Percentiles rank a stretch among this genome's conserved stretches.
These are phyloP conservation scores for Strigops habroptila DNA, from an alignment of 2,113 vertebrate genomes.

Conservation along the genomic window DNA sequence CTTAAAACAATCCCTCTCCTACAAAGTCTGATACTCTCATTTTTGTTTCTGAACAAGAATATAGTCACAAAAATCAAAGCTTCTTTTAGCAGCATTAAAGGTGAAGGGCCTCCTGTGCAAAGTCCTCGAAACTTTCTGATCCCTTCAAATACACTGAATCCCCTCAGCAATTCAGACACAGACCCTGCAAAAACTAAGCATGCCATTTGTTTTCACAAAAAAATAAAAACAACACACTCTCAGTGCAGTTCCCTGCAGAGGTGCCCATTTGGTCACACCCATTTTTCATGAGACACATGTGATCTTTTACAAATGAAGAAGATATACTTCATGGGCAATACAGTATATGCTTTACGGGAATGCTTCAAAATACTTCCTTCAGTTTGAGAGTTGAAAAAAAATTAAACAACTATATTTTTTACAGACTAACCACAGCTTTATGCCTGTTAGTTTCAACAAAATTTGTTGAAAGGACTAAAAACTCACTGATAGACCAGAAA, in stretches of 20 bases:
- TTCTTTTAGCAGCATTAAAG: slow-evolving; percentile 42
- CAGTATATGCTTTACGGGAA: not conserved
- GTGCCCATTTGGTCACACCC: not conserved
- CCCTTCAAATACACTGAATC: not conserved
- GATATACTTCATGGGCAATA: not conserved
- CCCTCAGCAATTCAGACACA: not conserved
- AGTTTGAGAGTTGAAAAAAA: not conserved
- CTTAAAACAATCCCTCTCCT: not conserved
- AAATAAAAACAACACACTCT: not conserved
- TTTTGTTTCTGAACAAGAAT: slow-evolving; percentile 31
- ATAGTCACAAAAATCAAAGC: not conserved
- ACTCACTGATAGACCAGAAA: not conserved
- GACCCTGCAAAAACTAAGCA: not conserved
- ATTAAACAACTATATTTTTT: not conserved
- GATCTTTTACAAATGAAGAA: not conserved
- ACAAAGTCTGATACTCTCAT: not conserved
- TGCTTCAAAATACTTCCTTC: not conserved
- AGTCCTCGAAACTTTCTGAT: not conserved
- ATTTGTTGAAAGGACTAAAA: not conserved
- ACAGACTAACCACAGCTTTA: not conserved
- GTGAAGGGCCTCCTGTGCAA: not conserved
- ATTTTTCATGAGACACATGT: accelerated
- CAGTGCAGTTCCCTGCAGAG: not conserved
- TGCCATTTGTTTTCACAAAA: not conserved
- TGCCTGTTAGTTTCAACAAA: not conserved